Conservation (phyloP, 2,888 invertebrate species). For the Nymphalis c-album region DNA sequence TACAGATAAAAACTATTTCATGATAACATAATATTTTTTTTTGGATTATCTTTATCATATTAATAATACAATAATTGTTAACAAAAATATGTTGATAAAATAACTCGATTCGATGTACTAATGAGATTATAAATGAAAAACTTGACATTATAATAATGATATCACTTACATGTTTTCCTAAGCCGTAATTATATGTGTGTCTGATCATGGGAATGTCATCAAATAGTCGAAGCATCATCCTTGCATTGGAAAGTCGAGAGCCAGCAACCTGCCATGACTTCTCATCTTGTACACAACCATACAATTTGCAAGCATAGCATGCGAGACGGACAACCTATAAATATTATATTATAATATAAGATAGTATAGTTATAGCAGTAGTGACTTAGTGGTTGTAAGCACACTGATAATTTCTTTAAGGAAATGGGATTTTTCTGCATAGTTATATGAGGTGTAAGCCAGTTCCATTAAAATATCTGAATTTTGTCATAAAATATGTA, state of each 20-base stretch:
- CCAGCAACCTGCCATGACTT: slow-evolving; percentile 83
- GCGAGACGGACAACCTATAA: slow-evolving; percentile 86
- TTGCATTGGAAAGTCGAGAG: slow-evolving; percentile 86
- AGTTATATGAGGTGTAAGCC: too few species aligned
- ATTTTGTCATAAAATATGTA: too few species aligned
- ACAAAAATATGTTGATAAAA: slow-evolving; percentile 1
- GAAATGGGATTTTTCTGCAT: too few species aligned
- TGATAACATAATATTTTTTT: neutral
- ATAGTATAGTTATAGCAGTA: neutral
- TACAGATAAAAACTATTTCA: neutral
- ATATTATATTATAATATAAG: slow-evolving; percentile 14
- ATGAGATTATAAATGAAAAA: neutral
- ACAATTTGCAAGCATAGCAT: slow-evolving; percentile 88
- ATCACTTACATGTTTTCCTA: slow-evolving; percentile 81
- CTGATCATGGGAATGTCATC: slow-evolving; percentile 92
- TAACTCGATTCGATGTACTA: slow-evolving; percentile 4
- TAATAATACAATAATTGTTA: too few species aligned
- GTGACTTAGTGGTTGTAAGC: too few species aligned
- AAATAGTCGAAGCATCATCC: slow-evolving; percentile 89
- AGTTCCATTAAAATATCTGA: too few species aligned
- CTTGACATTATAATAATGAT: neutral
- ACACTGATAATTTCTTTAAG: too few species aligned
- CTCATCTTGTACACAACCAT: slow-evolving; percentile 83
- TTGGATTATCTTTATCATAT: neutral
- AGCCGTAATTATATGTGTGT: slow-evolving; percentile 86